Evolutionary conservation across 2,888 invertebrate species (phyloP).

Genomic region (Diaperis boleti): DNA sequence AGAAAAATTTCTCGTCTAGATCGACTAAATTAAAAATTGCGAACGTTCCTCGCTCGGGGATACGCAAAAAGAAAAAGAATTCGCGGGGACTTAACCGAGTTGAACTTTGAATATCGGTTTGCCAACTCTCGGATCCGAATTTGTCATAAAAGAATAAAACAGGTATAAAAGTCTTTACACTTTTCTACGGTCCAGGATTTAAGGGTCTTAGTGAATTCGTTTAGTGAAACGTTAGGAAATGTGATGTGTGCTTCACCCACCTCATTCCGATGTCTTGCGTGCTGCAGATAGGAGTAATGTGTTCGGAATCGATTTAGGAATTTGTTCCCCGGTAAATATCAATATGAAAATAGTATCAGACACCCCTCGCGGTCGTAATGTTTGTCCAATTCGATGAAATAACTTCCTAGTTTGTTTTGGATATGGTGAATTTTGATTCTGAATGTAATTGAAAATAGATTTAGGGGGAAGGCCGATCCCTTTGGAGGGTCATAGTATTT

Average conservation of each 20-base stretch:
- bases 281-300: slow-evolving; percentile 35
- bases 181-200: slow-evolving; percentile 36
- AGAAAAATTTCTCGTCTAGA: slow-evolving; percentile 9
- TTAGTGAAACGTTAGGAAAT: slow-evolving; percentile 30
- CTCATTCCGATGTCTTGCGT: slow-evolving; percentile 25
- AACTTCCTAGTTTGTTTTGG: slow-evolving; percentile 39
- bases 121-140: slow-evolving; percentile 32
- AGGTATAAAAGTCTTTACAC: slow-evolving; percentile 41
- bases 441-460: slow-evolving; percentile 39
- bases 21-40: slow-evolving; percentile 30
- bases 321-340: slow-evolving; percentile 42
- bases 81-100: slow-evolving; percentile 30
- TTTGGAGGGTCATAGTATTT: too few relatives aligned
- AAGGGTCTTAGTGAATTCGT: slow-evolving; percentile 34
- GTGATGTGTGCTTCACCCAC: slow-evolving; percentile 10
- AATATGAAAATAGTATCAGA: slow-evolving; percentile 41
- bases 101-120: slow-evolving; percentile 41
- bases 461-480: slow-evolving; percentile 9
- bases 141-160: slow-evolving; percentile 43
- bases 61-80: slow-evolving; percentile 16
- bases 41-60: slow-evolving; percentile 18
- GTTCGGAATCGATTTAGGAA: slow-evolving; percentile 37
- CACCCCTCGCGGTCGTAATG: slow-evolving; percentile 34
- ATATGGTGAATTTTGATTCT: slow-evolving; percentile 25
- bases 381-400: slow-evolving; percentile 42